phyloP scores from a whole-genome alignment of 2,888 invertebrate genomes.

The Cheiracanthium punctorium region DNA sequence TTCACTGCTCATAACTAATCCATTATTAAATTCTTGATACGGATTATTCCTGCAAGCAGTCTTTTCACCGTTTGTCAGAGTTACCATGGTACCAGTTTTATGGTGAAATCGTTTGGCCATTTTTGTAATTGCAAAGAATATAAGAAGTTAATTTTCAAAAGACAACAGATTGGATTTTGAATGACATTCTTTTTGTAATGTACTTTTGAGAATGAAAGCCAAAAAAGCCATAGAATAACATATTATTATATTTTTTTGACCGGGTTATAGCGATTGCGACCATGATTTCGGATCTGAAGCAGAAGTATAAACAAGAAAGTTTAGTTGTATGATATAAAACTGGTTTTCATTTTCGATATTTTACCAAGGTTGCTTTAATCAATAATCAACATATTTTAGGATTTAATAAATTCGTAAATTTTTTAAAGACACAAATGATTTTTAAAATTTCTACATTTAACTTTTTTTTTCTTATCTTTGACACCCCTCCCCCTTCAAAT shows the following conservation, averaged over 20 bases:
- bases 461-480: no score
- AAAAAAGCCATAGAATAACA: not conserved
- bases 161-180: not conserved
- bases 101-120: constrained; percentile 56
- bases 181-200: not conserved
- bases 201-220: not conserved
- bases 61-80: constrained; percentile 55
- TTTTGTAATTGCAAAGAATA: not conserved
- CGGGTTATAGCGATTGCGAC: not conserved
- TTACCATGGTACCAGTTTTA: constrained; percentile 59
- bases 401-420: no score
- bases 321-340: not conserved
- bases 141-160: not conserved
- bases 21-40: constrained; percentile 86
- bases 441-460: no score
- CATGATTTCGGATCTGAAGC: not conserved
- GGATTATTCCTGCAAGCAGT: constrained; percentile 65
- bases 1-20: constrained; percentile 88
- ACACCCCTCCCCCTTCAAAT: no score
- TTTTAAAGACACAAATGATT: no score
- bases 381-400: no score
- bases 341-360: not conserved
- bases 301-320: constrained; percentile 1
- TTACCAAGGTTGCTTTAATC: no score
- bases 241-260: not conserved